These are phyloP conservation scores for Tapera naevia DNA, from an alignment of 2,797 vertebrate genomes.

Conservation along the genomic window DNA sequence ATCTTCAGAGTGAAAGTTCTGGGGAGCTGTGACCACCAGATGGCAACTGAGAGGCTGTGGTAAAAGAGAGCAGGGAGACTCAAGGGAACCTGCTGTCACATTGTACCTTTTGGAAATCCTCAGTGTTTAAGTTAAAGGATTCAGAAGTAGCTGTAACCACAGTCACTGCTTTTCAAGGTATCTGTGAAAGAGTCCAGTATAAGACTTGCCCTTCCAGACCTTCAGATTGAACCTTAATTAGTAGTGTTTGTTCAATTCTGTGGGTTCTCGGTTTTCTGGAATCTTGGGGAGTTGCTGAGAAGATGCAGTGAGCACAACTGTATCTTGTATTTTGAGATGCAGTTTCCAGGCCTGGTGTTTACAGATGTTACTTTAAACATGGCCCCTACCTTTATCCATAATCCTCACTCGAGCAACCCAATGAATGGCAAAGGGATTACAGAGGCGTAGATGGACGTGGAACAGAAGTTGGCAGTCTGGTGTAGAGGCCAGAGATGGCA, in stretches of 20 bases:
- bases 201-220: neutral
- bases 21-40: neutral
- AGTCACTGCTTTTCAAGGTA: neutral
- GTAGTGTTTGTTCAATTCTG: neutral
- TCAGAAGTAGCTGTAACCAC: neutral
- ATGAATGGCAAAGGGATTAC: neutral
- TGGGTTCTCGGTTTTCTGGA: neutral
- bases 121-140: neutral
- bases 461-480: neutral
- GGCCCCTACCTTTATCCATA: neutral
- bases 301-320: neutral
- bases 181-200: neutral
- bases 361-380: neutral
- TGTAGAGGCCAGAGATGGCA: neutral
- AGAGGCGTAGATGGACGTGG: neutral
- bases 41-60: neutral
- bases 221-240: neutral
- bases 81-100: neutral
- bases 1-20: neutral
- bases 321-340: neutral
- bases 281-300: neutral
- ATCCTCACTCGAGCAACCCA: neutral
- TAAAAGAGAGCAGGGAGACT: neutral
- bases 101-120: neutral
- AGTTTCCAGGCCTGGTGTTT: neutral